A percentile compares a stretch with the other conserved stretches of the same genome.
These are phyloP conservation scores for Hormaphis cornu DNA, from an alignment of 1,140 invertebrate species.

Conservation along the genomic window DNA sequence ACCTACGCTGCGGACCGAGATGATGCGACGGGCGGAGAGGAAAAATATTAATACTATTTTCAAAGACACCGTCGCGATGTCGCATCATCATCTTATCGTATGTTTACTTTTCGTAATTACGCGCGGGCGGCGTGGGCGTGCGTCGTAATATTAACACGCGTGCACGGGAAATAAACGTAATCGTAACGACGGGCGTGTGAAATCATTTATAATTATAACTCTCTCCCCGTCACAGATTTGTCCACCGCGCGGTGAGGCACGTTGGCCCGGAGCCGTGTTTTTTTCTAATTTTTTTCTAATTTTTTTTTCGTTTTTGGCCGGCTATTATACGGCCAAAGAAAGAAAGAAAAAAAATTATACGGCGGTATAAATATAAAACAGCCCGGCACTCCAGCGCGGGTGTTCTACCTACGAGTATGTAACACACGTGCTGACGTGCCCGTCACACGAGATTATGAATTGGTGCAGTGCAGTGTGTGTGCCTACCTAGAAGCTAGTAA, in stretches of 20 bases:
- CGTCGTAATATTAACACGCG: too few species aligned
- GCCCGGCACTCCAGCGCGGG: neutral
- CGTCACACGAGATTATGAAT: too few species aligned
- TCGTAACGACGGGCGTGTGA: neutral
- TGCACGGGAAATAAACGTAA: neutral
- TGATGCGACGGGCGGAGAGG: neutral
- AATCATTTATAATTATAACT: slow-evolving; percentile 19
- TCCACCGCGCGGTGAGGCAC: neutral
- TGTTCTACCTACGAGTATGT: neutral
- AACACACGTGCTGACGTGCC: too few species aligned
- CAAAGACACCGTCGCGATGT: neutral
- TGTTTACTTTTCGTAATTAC: slow-evolving; percentile 13
- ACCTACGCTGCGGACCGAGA: too few species aligned
- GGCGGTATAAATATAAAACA: neutral
- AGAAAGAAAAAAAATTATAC: too few species aligned
- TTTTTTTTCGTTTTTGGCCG: slow-evolving; percentile 2
- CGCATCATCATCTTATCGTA: neutral
- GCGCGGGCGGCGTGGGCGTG: slow-evolving; percentile 9
- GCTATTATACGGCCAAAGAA: neutral
- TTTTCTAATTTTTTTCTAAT: neutral
- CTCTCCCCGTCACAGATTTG: neutral
- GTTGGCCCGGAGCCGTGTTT: slow-evolving; percentile 1
- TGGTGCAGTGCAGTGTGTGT: too few species aligned
- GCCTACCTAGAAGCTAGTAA: too few species aligned
- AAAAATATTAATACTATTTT: neutral